These are phyloP conservation scores for Periphyllus acericola DNA, from an alignment of 2,888 invertebrate genomes.

Conservation along the genomic window DNA sequence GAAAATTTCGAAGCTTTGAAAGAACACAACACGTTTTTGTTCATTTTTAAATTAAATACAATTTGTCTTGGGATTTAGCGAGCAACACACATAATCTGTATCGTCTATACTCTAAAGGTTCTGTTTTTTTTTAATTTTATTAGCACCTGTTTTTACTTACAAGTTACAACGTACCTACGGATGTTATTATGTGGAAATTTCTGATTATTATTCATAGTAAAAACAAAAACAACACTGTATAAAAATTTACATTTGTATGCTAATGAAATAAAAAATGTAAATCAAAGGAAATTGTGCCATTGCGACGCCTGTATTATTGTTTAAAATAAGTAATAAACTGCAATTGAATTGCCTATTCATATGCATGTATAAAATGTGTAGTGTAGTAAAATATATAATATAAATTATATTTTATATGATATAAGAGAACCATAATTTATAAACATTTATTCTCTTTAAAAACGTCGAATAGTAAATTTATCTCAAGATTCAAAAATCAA, in stretches of 20 bases:
- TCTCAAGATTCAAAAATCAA: background rate
- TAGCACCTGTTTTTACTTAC: background rate
- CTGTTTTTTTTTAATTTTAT: background rate
- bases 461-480: background rate
- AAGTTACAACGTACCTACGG: background rate
- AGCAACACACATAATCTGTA: background rate
- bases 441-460: background rate
- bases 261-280: conserved; percentile 39
- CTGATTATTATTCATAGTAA: conserved; percentile 37
- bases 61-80: no score
- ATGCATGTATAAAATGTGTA: no score
- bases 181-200: conserved; percentile 29
- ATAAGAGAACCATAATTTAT: background rate
- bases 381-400: background rate
- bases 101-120: background rate
- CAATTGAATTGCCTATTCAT: background rate
- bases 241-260: conserved; percentile 41
- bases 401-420: background rate
- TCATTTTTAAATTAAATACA: no score
- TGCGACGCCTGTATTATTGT: background rate
- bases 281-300: conserved; percentile 45
- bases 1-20: background rate
- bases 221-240: conserved; percentile 27
- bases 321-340: conserved; percentile 7
- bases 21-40: background rate